Evolutionary conservation across 2,797 vertebrate species (phyloP).

Genomic region (Syndactyla subalaris): DNA sequence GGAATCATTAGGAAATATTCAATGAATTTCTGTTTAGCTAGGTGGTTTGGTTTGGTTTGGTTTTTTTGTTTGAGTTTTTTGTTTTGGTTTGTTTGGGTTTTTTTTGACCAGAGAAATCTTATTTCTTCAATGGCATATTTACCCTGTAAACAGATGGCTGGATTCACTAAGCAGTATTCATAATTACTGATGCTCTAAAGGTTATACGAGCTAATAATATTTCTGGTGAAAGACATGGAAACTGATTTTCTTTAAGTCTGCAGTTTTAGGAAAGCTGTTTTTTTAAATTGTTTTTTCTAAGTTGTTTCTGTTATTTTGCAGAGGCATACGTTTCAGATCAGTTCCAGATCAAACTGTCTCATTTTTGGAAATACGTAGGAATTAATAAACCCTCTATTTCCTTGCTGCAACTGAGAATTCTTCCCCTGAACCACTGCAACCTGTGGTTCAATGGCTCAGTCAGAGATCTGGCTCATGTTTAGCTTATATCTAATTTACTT

Average conservation of each 20-base stretch:
- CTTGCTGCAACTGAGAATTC: not conserved
- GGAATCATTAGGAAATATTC: not conserved
- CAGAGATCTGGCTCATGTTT: not conserved
- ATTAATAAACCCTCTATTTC: not conserved
- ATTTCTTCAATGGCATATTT: not conserved
- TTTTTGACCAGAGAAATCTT: not conserved
- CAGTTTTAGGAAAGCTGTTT: not conserved
- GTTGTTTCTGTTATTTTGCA: not conserved
- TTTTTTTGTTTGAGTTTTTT: too few species aligned
- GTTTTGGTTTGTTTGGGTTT: too few species aligned
- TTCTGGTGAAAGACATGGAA: not conserved
- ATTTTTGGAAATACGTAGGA: not conserved
- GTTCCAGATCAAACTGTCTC: not conserved
- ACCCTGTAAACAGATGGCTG: not conserved
- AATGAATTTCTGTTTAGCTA: not conserved
- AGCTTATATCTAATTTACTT: not conserved
- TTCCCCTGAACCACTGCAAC: not conserved
- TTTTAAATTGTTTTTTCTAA: constrained; percentile 6
- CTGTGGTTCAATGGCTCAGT: not conserved
- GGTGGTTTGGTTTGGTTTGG: not conserved
- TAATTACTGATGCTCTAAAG: constrained; percentile 7
- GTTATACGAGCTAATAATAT: constrained; percentile 17
- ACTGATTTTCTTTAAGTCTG: not conserved
- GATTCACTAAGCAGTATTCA: not conserved
- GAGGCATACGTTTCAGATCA: not conserved